Evolutionary conservation across 2,797 vertebrate species (phyloP), one percentile per base, ranked within the genome.

Genomic region (Pteropus rufus): DNA sequence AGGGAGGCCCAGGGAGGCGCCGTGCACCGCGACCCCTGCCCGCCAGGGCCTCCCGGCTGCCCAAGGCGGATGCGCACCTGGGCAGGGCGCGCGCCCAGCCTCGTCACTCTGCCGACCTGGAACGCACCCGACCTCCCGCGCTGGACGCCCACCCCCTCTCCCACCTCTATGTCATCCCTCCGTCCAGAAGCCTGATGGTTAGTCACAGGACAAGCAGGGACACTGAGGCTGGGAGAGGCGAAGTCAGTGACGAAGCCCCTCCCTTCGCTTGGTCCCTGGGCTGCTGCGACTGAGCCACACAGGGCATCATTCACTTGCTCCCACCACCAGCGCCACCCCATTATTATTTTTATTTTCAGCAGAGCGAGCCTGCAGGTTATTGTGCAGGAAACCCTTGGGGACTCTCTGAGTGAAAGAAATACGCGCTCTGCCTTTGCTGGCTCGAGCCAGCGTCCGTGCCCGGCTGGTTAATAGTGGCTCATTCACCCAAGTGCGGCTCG

Each of bases 151-250:
- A 16, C 1, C 1, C 52, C 64, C 90, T 56, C 76, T 34, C 89
- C 80, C 62, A 21, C 54, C 76, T 79, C 65, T 41, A 8, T 0
- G 23, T 41, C 81, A 46, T 14, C 16, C 92, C 89, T 93, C 85
- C 16, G 1, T 11, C 79, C 79, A 65, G 76, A 88, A 36, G 44
- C 58, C 34, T 24, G 73, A 67, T 0, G n/a, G 73, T 10, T 4
- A 72, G n/a, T 75, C 65, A 18, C 89, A 62, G 52, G 72, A 29
- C 52, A 60, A 46, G 46, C 9, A 19, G 67, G 93, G 91, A 96
- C 75, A 95, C 97, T 89, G 96, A 96, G 92, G 92, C 93, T 75
- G 26, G 52, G 75, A 79, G 89, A 87, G 76, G 92, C 7, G 4
- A 31, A 62, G n/a, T 26, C 2, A 34, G 23, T 4, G 69, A 29